phyloP scores from a whole-genome alignment of 2,888 invertebrate species.

The Amiota communis region DNA sequence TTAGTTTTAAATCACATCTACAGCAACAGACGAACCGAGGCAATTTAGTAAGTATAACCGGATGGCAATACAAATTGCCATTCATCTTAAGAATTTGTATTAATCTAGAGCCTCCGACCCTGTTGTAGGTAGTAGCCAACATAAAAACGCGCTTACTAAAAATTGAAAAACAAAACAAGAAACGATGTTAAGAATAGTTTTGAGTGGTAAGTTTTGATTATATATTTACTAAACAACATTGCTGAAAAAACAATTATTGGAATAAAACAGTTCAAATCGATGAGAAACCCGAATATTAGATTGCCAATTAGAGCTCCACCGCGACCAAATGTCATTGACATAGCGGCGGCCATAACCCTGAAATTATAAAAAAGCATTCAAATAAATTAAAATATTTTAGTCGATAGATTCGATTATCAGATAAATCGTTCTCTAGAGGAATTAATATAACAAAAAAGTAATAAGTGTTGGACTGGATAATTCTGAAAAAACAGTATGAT shows the following conservation, averaged over 20 bases:
- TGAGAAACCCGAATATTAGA: slow-evolving; percentile 84
- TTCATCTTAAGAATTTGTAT: slow-evolving; percentile 16
- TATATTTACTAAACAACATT: slow-evolving; percentile 81
- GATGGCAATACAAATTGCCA: too few species aligned
- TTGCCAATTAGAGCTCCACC: slow-evolving; percentile 85
- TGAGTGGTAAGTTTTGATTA: background rate
- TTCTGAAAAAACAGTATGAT: too few species aligned
- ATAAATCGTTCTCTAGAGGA: too few species aligned
- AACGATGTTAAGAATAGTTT: slow-evolving; percentile 41
- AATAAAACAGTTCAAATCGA: slow-evolving; percentile 84
- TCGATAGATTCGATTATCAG: too few species aligned
- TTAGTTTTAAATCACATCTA: too few species aligned
- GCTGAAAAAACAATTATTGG: slow-evolving; percentile 83
- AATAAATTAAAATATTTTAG: too few species aligned
- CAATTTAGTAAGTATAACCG: too few species aligned
- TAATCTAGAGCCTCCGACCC: slow-evolving; percentile 80
- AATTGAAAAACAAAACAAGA: slow-evolving; percentile 55
- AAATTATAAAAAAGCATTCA: slow-evolving; percentile 41
- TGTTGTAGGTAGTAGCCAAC: slow-evolving; percentile 84
- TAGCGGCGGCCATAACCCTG: slow-evolving; percentile 88
- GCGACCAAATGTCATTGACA: slow-evolving; percentile 85
- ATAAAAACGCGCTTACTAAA: slow-evolving; percentile 82
- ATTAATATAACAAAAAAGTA: too few species aligned
- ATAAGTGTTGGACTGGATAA: too few species aligned
- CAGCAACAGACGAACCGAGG: too few species aligned